Evolutionary conservation across 2,888 invertebrate genomes (phyloP), one percentile per base, ranked within the genome.

Genomic region (Ectropis crepuscularia): DNA sequence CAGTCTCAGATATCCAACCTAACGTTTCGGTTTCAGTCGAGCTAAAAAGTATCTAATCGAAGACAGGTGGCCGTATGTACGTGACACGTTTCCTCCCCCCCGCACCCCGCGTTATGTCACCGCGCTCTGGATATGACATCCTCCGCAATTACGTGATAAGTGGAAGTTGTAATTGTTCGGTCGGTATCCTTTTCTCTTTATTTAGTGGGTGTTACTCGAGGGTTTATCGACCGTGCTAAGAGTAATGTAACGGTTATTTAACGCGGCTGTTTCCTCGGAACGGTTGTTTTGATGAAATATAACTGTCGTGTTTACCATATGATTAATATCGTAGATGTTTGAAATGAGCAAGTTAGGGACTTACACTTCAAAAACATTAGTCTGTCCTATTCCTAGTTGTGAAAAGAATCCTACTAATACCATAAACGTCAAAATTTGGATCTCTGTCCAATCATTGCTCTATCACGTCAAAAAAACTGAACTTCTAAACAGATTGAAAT

Each of bases 61-160:
- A 37, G 48, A 2, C 36, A 2, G 6, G 4, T 37, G 48, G n/a
- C 39, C 39, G 50, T 38, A 39, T 39, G 50, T 12, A 39, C 12
- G 38, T 39, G 50, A 39, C 12, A 50, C 28, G 9, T 49, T 11
- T 11, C 16, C 6, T 28, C 6, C 39, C 12, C 39, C 53, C 42
- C 53, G 42, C 53, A 45, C n/a, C 45, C 54, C 16, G 36, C 57
- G n/a, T 50, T 55, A 59, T 36, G 51, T 55, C 59, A 54, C 48
- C n/a, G 39, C n/a, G 48, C 49, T 59, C 61, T 61, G 65, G 61
- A 65, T 61, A 58, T 61, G 61, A 61, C 65, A 61, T 58, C 50
- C 58, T 45, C 38, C 48, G 54, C 65, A 58, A 61, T 61, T 57
- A 57, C 42, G 61, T 57, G 50, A 61, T 54, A 65, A 61, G 54